Conservation (phyloP, 2,888 invertebrate species). For the Mesochorus sp. region DNA sequence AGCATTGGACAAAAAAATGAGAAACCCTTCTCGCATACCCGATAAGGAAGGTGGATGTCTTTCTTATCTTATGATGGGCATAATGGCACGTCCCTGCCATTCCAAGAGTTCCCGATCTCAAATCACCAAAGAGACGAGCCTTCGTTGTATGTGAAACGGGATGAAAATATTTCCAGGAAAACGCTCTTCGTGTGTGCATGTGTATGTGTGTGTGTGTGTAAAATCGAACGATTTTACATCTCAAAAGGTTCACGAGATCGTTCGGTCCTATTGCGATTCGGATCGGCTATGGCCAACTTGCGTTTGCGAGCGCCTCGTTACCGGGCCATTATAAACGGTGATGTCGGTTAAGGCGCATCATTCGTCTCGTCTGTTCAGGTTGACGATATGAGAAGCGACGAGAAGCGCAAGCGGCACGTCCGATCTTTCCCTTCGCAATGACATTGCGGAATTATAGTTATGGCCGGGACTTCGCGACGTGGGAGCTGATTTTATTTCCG, state of each 20-base stretch:
- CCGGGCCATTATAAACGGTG: conserved; percentile 65
- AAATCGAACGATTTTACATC: not conserved
- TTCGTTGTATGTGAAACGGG: conserved; percentile 54
- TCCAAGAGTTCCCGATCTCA: conserved; percentile 67
- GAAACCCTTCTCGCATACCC: conserved; percentile 47
- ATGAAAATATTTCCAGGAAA: conserved; percentile 8
- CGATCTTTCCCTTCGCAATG: conserved; percentile 51
- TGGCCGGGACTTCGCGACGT: conserved; percentile 57
- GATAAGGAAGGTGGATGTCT: conserved; percentile 63
- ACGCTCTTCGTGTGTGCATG: no score
- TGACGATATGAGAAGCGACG: conserved; percentile 14
- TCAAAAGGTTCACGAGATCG: conserved; percentile 22
- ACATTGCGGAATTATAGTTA: conserved; percentile 69
- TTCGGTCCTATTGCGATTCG: conserved; percentile 19
- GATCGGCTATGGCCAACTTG: conserved; percentile 26
- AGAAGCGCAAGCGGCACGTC: conserved; percentile 40
- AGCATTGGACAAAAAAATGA: conserved; percentile 29
- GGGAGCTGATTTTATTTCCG: conserved; percentile 35
- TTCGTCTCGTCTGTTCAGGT: conserved; percentile 62
- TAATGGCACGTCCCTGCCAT: conserved; percentile 63
- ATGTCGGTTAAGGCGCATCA: conserved; percentile 65
- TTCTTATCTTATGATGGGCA: conserved; percentile 72
- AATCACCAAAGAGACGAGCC: conserved; percentile 65
- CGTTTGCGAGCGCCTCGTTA: conserved; percentile 67
- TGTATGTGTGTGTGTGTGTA: no score